phyloP scores from a whole-genome alignment of 2,113 vertebrate species.

The Cricetomys ansorgei region DNA sequence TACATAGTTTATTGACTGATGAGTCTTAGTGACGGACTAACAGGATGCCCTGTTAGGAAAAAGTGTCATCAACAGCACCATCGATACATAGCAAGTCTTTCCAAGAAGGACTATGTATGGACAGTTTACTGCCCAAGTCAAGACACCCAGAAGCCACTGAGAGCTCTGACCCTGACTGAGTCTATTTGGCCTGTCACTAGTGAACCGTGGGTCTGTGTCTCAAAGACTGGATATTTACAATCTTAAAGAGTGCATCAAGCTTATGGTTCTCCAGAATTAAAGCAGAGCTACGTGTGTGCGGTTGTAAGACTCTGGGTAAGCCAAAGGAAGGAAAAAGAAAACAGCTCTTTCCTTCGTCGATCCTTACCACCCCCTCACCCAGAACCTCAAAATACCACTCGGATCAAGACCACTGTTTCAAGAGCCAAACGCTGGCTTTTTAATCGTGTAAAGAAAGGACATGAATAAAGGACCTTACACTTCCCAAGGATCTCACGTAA shows the following conservation, averaged over 20 bases:
- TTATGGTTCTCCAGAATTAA: background rate
- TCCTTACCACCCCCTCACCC: background rate
- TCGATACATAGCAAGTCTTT: background rate
- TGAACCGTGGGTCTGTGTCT: background rate
- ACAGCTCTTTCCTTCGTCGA: background rate
- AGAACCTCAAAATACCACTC: background rate
- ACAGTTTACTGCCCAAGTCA: background rate
- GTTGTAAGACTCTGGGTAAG: background rate
- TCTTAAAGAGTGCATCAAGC: background rate
- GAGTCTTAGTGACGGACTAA: background rate
- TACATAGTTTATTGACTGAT: background rate
- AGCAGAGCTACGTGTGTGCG: background rate
- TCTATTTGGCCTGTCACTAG: background rate
- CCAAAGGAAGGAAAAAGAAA: background rate
- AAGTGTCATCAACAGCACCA: background rate
- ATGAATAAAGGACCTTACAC: background rate
- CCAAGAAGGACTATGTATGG: background rate
- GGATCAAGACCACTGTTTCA: constrained; percentile 5
- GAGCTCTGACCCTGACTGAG: background rate
- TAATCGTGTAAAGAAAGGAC: background rate
- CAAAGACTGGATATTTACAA: background rate
- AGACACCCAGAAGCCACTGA: background rate
- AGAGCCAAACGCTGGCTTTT: background rate
- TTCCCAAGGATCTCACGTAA: background rate
- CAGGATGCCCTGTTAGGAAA: background rate